Evolutionary conservation across 2,888 invertebrate species (phyloP).

Genomic region (Augiades crinisus): DNA sequence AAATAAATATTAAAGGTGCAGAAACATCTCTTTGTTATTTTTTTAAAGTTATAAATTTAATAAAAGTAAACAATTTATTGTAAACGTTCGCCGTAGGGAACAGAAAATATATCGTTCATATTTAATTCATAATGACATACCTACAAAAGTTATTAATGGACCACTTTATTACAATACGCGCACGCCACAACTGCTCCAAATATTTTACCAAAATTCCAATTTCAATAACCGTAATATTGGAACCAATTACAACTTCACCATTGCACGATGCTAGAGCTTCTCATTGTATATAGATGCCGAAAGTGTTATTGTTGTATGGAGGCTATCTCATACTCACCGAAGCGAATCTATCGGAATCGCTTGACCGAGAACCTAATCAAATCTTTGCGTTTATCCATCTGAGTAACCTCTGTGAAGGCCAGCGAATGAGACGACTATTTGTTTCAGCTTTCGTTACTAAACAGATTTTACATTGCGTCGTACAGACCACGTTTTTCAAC

Average conservation of each 20-base stretch:
- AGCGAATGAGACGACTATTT: not conserved
- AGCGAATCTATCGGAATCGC: conserved; percentile 12
- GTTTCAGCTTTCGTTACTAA: not conserved
- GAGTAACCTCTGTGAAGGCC: conserved; percentile 5
- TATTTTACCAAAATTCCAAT: not conserved
- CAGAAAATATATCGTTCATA: too few species aligned
- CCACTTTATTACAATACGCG: too few species aligned
- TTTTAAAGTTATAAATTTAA: too few species aligned
- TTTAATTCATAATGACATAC: too few species aligned
- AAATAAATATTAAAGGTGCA: too few species aligned
- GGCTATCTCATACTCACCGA: not conserved
- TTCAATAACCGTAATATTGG: not conserved
- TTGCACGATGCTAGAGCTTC: not conserved
- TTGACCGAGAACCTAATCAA: conserved; percentile 17
- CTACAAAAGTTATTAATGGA: too few species aligned
- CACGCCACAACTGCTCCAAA: not conserved
- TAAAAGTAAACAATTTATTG: too few species aligned
- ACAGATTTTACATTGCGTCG: too few species aligned
- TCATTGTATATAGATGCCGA: not conserved
- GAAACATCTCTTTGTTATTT: too few species aligned
- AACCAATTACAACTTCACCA: not conserved
- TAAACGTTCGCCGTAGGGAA: too few species aligned
- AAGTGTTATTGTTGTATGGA: conserved; percentile 2
- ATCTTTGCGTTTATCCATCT: conserved; percentile 6
- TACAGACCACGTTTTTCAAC: not conserved